These are phyloP conservation scores for Dicerorhinus sumatrensis DNA, from an alignment of 2,113 vertebrate genomes.

Conservation along the genomic window DNA sequence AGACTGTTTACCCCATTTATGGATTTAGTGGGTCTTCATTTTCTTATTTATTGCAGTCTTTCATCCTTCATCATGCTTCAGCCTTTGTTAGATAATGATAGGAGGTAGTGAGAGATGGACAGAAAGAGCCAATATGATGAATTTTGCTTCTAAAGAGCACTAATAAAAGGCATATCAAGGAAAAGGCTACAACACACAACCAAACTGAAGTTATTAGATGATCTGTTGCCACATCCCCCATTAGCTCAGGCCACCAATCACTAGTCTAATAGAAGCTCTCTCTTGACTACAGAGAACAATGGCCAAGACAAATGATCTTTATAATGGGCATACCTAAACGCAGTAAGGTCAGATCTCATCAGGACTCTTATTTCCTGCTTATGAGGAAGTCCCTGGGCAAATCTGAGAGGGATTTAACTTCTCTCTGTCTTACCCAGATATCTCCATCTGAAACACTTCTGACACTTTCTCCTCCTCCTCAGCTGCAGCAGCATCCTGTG, in stretches of 20 bases:
- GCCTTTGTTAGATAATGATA: neutral
- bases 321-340: neutral
- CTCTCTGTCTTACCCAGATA: neutral
- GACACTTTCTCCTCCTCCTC: neutral
- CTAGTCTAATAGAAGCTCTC: neutral
- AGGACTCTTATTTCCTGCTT: neutral
- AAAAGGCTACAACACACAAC: neutral
- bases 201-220: neutral
- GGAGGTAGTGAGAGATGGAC: neutral
- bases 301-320: neutral
- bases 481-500: neutral
- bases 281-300: neutral
- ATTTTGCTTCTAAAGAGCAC: constrained; percentile 30
- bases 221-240: neutral
- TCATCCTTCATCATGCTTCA: neutral
- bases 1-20: neutral
- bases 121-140: neutral
- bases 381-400: neutral
- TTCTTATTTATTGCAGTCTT: constrained; percentile 14
- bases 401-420: neutral
- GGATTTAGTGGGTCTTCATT: constrained; percentile 4
- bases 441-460: neutral
- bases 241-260: neutral
- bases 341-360: neutral
- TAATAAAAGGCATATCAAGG: neutral